These are phyloP conservation scores for Centropyge bicolor DNA, from an alignment of 2,797 vertebrate genomes.

Conservation along the genomic window DNA sequence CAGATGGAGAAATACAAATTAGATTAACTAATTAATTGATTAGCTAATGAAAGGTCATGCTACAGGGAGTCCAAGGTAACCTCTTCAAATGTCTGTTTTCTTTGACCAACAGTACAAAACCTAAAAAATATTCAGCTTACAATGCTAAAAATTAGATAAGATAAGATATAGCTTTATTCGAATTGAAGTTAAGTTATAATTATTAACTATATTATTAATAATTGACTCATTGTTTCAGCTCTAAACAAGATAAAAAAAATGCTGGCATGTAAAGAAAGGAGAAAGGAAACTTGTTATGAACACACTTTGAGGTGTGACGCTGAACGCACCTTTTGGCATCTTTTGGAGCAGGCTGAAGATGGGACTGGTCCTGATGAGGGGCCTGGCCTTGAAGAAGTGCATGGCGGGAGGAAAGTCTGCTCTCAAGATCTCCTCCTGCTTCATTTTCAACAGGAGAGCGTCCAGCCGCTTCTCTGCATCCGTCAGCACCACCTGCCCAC, in stretches of 20 bases:
- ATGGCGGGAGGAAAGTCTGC: slow-evolving; percentile 88
- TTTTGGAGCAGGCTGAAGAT: slow-evolving; percentile 82
- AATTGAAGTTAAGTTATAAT: too few species aligned
- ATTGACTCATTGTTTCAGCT: not conserved
- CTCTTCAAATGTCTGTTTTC: too few species aligned
- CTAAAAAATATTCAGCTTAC: too few species aligned
- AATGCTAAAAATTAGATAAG: too few species aligned
- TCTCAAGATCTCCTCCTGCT: slow-evolving; percentile 79
- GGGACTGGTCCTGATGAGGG: slow-evolving; percentile 77
- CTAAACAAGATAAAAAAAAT: not conserved
- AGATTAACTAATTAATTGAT: too few species aligned
- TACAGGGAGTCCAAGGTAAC: too few species aligned
- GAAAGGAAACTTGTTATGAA: not conserved
- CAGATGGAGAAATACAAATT: not conserved
- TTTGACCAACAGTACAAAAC: too few species aligned
- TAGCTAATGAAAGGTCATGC: too few species aligned
- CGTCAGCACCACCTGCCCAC: slow-evolving; percentile 82
- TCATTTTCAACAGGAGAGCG: slow-evolving; percentile 81
- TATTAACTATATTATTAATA: too few species aligned
- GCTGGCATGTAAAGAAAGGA: too few species aligned
- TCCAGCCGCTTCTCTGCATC: slow-evolving; percentile 82
- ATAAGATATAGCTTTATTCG: too few species aligned
- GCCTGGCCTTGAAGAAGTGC: slow-evolving; percentile 93
- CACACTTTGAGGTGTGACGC: not conserved
- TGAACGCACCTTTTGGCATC: slow-evolving; percentile 84